These are phyloP conservation scores for Nesospiza acunhae DNA, from an alignment of 2,113 vertebrate genomes.

Conservation along the genomic window DNA sequence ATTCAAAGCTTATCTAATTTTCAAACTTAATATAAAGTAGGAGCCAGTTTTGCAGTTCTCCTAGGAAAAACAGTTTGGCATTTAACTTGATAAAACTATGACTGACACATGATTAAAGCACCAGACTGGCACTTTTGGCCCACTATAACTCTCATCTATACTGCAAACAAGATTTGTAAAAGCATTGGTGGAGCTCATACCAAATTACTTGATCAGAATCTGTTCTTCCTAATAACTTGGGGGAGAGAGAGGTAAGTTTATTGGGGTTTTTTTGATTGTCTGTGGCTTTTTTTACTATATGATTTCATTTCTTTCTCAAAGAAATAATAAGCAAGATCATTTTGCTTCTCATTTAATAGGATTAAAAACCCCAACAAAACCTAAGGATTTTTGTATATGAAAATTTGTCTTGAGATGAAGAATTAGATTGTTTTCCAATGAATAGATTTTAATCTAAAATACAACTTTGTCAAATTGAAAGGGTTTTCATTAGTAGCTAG, in stretches of 20 bases:
- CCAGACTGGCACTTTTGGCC: background rate
- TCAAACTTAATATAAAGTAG: background rate
- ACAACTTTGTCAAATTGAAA: background rate
- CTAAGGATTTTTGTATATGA: rapidly evolving
- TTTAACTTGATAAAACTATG: background rate
- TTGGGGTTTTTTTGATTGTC: background rate
- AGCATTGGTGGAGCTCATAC: background rate
- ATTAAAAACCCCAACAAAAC: background rate
- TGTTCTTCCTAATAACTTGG: background rate
- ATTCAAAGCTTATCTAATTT: background rate
- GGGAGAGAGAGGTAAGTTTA: background rate
- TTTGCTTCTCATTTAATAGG: background rate
- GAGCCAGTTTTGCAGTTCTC: background rate
- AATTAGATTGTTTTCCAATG: background rate
- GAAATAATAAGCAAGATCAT: background rate
- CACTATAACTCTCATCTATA: background rate
- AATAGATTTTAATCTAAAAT: background rate
- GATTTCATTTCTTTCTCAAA: background rate
- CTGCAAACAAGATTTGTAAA: background rate
- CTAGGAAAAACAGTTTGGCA: background rate
- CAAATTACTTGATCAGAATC: background rate
- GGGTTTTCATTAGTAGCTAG: background rate
- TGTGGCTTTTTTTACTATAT: background rate
- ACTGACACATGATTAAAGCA: background rate
- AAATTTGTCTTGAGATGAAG: background rate